These are phyloP conservation scores for Eupeodes latifasciatus DNA, from an alignment of 2,888 invertebrate genomes.

Conservation along the genomic window DNA sequence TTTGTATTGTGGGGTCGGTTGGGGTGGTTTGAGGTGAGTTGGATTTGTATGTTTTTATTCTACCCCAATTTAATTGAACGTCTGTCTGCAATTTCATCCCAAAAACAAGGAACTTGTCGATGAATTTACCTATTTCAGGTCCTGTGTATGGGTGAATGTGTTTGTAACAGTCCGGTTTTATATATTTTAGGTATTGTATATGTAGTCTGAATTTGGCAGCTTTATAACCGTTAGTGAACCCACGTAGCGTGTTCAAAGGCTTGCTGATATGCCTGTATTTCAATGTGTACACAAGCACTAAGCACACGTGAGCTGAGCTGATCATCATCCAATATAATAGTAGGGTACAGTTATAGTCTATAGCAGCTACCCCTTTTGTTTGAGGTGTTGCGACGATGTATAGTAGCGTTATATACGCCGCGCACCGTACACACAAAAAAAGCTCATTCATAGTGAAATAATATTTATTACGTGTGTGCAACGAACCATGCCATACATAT, in stretches of 20 bases:
- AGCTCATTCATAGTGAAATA: conserved; percentile 46
- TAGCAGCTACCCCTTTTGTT: not conserved
- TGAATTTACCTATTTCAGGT: conserved; percentile 36
- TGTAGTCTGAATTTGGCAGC: conserved; percentile 62
- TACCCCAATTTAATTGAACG: conserved; percentile 54
- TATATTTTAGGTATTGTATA: not conserved
- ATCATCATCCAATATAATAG: not conserved
- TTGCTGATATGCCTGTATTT: conserved; percentile 27
- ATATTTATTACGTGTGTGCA: conserved; percentile 60
- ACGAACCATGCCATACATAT: conserved; percentile 31
- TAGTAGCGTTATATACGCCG: too few relatives aligned
- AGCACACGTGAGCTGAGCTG: conserved; percentile 1
- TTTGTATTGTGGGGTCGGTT: not conserved
- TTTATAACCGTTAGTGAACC: conserved; percentile 53
- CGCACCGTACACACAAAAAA: not conserved
- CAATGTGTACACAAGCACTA: conserved; percentile 35
- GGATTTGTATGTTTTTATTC: not conserved
- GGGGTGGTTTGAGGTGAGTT: too few relatives aligned
- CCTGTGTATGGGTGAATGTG: not conserved
- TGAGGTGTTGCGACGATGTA: conserved; percentile 21
- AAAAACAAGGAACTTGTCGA: conserved; percentile 14
- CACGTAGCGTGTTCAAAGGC: conserved; percentile 53
- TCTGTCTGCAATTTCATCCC: conserved; percentile 50
- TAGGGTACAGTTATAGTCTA: too few relatives aligned
- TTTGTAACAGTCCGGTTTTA: conserved; percentile 28